phyloP scores from a whole-genome alignment of 1,140 invertebrate genomes.

The Mizuhopecten yessoensis region DNA sequence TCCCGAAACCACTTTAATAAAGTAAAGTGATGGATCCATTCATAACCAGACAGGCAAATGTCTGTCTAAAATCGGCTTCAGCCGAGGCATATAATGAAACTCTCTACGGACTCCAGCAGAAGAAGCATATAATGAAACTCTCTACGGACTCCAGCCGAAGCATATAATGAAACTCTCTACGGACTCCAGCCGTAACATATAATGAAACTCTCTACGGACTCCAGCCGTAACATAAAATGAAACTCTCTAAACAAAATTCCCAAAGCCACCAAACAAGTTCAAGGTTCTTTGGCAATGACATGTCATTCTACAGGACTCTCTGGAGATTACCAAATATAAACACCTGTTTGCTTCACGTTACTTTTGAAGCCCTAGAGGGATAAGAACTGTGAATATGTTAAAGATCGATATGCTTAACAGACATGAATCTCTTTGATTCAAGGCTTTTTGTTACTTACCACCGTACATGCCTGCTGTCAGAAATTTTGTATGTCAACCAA shows the following conservation, averaged over 20 bases:
- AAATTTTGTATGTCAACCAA: no score
- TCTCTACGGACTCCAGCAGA: no score
- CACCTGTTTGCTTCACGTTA: neutral
- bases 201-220: neutral
- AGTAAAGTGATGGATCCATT: neutral
- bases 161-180: neutral
- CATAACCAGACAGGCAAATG: neutral
- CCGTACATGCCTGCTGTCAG: no score
- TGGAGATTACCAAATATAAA: neutral
- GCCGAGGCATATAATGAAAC: neutral
- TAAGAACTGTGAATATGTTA: no score
- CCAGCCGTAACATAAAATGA: neutral
- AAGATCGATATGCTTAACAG: no score
- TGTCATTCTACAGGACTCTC: neutral
- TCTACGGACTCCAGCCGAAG: neutral
- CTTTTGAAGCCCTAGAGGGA: no score
- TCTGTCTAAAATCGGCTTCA: neutral
- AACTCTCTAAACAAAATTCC: no score
- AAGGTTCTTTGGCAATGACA: neutral
- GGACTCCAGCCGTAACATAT: neutral
- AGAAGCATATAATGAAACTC: neutral
- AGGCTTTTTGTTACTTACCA: no score
- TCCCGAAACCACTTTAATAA: neutral
- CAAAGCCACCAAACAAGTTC: neutral
- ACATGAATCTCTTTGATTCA: no score